Conservation (phyloP, 1,140 invertebrate genomes). For the Triops longicaudatus region DNA sequence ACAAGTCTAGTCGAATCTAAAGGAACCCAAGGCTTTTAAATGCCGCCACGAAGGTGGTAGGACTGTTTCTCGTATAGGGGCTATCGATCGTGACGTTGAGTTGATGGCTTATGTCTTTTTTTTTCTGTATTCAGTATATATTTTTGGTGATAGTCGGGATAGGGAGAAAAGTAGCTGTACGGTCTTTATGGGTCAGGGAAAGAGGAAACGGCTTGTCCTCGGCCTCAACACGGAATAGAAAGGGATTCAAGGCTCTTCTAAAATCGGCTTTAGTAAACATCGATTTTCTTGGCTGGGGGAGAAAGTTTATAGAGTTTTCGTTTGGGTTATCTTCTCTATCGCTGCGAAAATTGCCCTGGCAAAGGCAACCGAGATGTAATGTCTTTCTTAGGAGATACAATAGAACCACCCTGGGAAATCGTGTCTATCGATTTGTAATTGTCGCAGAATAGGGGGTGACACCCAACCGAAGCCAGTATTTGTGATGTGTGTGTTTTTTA, state of each 20-base stretch:
- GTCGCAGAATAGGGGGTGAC: neutral
- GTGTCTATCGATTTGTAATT: neutral
- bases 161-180: neutral
- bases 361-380: neutral
- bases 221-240: neutral
- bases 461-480: no score
- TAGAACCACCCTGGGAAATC: neutral
- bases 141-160: neutral
- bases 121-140: neutral
- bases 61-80: neutral
- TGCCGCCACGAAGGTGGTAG: no score
- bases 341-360: no score
- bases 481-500: no score
- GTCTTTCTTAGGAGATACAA: neutral
- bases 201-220: neutral
- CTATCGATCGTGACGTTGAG: neutral
- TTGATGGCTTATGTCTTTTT: neutral
- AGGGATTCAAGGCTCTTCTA: neutral
- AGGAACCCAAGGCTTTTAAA: no score
- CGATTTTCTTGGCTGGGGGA: neutral
- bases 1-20: no score
- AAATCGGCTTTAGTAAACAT: neutral
- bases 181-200: constrained; percentile 1
- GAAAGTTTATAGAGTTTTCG: neutral
- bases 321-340: neutral